These are phyloP conservation scores for Diplodus puntazzo DNA, from an alignment of 2,797 vertebrate species.

Conservation along the genomic window DNA sequence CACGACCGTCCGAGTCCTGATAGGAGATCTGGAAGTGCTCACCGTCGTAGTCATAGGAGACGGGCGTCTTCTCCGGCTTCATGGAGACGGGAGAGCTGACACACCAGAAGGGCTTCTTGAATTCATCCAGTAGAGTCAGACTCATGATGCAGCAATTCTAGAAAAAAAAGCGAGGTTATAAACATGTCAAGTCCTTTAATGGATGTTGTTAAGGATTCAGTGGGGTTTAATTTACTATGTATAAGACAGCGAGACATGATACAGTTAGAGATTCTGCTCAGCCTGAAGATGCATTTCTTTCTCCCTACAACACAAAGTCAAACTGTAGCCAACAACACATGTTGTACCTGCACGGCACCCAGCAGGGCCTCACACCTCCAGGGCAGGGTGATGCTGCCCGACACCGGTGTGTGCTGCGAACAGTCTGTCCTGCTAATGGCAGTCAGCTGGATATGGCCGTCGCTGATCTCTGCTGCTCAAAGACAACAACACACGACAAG, in stretches of 20 bases:
- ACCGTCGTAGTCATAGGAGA: conserved; percentile 81
- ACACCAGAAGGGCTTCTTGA: conserved; percentile 89
- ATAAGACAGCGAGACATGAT: background rate
- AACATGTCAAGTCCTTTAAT: conserved; percentile 19
- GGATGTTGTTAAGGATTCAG: background rate
- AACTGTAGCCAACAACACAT: background rate
- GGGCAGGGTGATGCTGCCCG: conserved; percentile 83
- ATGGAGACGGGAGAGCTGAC: conserved; percentile 86
- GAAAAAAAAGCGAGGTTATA: conserved; percentile 20
- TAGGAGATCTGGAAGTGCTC: conserved; percentile 80
- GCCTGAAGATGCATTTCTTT: background rate
- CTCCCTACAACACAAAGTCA: background rate
- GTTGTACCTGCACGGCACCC: conserved; percentile 86
- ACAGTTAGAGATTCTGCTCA: background rate
- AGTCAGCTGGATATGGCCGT: conserved; percentile 85
- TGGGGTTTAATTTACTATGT: background rate
- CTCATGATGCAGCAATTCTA: conserved; percentile 92
- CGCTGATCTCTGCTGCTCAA: conserved; percentile 84
- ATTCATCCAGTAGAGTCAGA: conserved; percentile 90
- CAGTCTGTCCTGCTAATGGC: conserved; percentile 83
- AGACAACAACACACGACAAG: conserved; percentile 21
- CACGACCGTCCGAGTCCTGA: conserved; percentile 83
- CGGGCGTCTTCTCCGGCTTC: conserved; percentile 10
- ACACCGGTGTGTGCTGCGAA: conserved; percentile 83
- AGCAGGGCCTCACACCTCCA: conserved; percentile 88